These are phyloP conservation scores for Hippasteria phrygiana DNA, from an alignment of 53 echinoderm and acorn worm species.

Conservation along the genomic window DNA sequence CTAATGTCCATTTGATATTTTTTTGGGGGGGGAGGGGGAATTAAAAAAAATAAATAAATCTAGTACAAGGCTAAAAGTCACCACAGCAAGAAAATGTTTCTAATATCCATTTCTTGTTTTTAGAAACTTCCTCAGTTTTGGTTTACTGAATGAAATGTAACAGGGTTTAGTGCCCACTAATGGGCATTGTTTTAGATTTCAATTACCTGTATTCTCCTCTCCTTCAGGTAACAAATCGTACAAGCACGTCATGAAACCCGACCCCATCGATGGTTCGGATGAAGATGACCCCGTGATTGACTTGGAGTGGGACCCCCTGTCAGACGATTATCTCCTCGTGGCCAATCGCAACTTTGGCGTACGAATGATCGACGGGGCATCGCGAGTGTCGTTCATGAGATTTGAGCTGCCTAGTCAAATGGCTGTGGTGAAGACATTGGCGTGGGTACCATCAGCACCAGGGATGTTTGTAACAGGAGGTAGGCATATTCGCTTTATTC, in stretches of 20 bases:
- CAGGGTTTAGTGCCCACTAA: neutral
- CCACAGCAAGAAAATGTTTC: no score
- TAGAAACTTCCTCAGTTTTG: no score
- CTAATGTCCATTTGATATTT: no score
- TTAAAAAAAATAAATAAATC: no score
- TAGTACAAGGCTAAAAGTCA: no score
- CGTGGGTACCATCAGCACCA: slow-evolving; percentile 98
- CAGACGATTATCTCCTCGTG: slow-evolving; percentile 87
- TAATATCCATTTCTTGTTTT: no score
- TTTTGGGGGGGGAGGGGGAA: no score
- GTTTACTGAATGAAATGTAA: no score
- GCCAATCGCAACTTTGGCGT: slow-evolving; percentile 79
- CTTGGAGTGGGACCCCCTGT: slow-evolving; percentile 96
- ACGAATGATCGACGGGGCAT: slow-evolving; percentile 85
- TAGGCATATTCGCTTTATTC: no score
- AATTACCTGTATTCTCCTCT: neutral
- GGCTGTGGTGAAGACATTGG: slow-evolving; percentile 80
- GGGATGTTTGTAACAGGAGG: slow-evolving; percentile 99
- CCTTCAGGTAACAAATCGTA: slow-evolving; percentile 71
- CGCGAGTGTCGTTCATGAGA: slow-evolving; percentile 78
- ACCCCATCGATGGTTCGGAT: slow-evolving; percentile 65
- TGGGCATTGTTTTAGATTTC: neutral
- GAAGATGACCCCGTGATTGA: slow-evolving; percentile 97
- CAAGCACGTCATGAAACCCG: slow-evolving; percentile 85
- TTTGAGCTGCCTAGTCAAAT: slow-evolving; percentile 87